Conservation (phyloP, 2,888 invertebrate genomes). For the Malacosoma neustria region DNA sequence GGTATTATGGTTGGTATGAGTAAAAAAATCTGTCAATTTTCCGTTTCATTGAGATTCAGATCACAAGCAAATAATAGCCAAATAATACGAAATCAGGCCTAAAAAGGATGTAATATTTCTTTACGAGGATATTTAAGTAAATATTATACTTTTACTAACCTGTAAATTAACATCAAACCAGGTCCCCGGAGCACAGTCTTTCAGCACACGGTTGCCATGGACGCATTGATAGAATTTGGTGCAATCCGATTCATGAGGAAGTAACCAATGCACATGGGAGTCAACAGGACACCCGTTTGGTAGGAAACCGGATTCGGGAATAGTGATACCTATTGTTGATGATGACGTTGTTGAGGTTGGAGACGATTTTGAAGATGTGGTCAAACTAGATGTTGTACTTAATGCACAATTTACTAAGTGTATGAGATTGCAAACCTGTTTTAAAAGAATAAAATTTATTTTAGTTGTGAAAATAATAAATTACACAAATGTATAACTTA, state of each 20-base stretch:
- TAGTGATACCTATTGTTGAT: too few species aligned
- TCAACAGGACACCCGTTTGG: conserved; percentile 39
- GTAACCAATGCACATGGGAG: conserved; percentile 22
- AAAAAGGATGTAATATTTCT: too few species aligned
- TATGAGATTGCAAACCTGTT: not conserved
- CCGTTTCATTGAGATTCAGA: too few species aligned
- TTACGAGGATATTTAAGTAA: too few species aligned
- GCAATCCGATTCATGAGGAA: conserved; percentile 40
- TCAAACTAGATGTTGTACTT: conserved; percentile 2
- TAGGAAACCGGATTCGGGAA: conserved; percentile 10
- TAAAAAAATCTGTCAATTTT: too few species aligned
- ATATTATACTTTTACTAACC: too few species aligned
- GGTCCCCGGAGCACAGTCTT: conserved; percentile 24
- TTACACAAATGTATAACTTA: too few species aligned
- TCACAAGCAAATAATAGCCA: too few species aligned
- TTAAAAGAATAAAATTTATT: not conserved
- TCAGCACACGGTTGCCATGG: conserved; percentile 23
- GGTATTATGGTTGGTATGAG: too few species aligned
- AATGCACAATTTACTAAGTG: too few species aligned
- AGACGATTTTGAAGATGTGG: not conserved
- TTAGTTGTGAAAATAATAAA: too few species aligned
- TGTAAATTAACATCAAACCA: conserved; percentile 30
- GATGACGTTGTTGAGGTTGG: not conserved
- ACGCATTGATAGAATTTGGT: conserved; percentile 31
- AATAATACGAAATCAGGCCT: too few species aligned